Conservation (phyloP, 2,888 invertebrate species). For the Oxyscelio sp. region DNA sequence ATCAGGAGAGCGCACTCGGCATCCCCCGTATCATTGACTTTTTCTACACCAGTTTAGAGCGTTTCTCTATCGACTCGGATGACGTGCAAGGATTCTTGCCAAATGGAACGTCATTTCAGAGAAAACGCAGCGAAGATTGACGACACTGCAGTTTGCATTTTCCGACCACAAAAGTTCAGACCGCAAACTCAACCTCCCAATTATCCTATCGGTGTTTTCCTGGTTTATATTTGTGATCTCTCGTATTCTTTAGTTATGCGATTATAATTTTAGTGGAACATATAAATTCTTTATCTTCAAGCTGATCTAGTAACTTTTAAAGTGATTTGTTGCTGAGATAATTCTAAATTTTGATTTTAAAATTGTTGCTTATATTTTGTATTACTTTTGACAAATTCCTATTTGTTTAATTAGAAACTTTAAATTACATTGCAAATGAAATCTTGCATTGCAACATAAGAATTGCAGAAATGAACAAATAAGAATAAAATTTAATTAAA, state of each 20-base stretch:
- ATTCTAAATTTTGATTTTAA: too few relatives aligned
- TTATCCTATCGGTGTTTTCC: slow-evolving; percentile 43
- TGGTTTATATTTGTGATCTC: not conserved
- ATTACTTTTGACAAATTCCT: too few relatives aligned
- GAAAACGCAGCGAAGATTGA: slow-evolving; percentile 52
- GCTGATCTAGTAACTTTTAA: too few relatives aligned
- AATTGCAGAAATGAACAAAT: too few relatives aligned
- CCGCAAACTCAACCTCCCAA: slow-evolving; percentile 41
- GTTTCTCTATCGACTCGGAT: slow-evolving; percentile 47
- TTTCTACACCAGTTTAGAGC: slow-evolving; percentile 43
- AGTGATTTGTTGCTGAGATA: too few relatives aligned
- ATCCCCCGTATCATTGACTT: slow-evolving; percentile 27
- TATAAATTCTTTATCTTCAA: too few relatives aligned
- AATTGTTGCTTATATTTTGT: too few relatives aligned
- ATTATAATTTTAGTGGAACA: too few relatives aligned
- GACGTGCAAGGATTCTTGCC: slow-evolving; percentile 47
- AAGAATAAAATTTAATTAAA: too few relatives aligned
- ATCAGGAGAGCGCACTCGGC: slow-evolving; percentile 37
- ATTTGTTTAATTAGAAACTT: too few relatives aligned
- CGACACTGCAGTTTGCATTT: slow-evolving; percentile 59
- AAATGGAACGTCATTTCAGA: slow-evolving; percentile 57
- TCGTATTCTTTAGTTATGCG: not conserved
- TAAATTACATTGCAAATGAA: too few relatives aligned
- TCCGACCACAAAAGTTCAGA: slow-evolving; percentile 48
- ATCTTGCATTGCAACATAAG: too few relatives aligned